A percentile compares a stretch with the other conserved stretches of the same genome.
phyloP scores from a whole-genome alignment of 1,140 invertebrate genomes.

The Procambarus virginalis region DNA sequence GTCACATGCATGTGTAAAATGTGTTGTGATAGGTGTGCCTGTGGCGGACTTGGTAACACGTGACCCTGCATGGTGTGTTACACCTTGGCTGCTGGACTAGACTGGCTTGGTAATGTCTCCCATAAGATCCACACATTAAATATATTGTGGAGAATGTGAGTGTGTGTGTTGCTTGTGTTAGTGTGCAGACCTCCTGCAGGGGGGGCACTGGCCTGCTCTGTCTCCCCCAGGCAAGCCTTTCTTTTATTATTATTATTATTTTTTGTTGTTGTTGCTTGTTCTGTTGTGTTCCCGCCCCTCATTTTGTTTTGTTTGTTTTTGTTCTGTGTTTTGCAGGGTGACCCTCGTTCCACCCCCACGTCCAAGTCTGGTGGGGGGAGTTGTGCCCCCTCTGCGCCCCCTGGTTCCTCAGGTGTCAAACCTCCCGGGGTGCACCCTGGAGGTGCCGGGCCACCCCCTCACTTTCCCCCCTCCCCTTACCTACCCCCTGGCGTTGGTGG shows the following conservation, averaged over 20 bases:
- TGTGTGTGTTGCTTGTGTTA: not conserved
- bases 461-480: constrained; percentile 62
- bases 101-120: not conserved
- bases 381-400: constrained; percentile 40
- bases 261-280: constrained; percentile 18
- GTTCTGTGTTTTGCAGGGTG: constrained; percentile 64
- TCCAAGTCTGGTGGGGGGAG: constrained; percentile 56
- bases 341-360: constrained; percentile 62
- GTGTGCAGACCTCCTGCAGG: not conserved
- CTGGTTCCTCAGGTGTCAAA: constrained; percentile 43
- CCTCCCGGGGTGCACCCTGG: constrained; percentile 50
- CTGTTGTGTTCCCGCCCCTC: constrained; percentile 22
- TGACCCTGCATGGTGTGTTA: not conserved
- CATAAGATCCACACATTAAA: not conserved
- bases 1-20: too few species aligned
- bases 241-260: not conserved
- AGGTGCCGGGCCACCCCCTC: constrained; percentile 54
- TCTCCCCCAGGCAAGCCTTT: not conserved
- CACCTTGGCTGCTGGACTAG: not conserved
- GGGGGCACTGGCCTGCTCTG: not conserved
- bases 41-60: not conserved
- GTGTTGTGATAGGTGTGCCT: too few species aligned
- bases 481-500: constrained; percentile 52
- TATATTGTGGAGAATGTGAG: not conserved
- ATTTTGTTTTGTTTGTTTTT: constrained; percentile 63